Evolutionary conservation across 2,797 vertebrate genomes (phyloP).

Genomic region (Acomys russatus): DNA sequence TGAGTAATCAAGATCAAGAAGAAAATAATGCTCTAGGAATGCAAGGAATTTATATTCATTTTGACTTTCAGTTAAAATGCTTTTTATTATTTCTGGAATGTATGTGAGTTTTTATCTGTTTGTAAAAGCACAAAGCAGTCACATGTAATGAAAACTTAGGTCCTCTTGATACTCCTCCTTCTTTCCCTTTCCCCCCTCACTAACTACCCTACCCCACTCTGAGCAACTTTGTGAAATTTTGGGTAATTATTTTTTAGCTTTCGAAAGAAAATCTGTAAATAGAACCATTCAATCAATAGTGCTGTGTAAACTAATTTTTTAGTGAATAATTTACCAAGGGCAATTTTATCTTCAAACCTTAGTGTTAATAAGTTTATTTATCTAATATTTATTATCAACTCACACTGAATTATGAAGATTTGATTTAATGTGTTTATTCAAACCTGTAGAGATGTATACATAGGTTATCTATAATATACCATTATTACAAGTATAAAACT

Average conservation of each 20-base stretch:
- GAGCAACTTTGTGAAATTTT: not conserved
- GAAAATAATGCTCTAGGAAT: not conserved
- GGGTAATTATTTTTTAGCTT: not conserved
- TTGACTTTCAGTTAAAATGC: not conserved
- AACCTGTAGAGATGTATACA: not conserved
- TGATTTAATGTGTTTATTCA: not conserved
- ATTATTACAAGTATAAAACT: not conserved
- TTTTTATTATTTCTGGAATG: not conserved
- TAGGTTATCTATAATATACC: not conserved
- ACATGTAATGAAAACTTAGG: not conserved
- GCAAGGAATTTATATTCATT: not conserved
- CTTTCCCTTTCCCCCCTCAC: not conserved
- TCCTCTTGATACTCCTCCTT: not conserved
- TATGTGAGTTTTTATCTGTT: too few species aligned
- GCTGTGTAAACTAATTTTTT: not conserved
- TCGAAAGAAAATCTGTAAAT: not conserved
- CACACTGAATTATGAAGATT: not conserved
- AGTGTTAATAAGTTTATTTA: not conserved
- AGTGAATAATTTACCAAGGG: not conserved
- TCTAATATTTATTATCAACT: not conserved
- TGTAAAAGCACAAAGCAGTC: not conserved
- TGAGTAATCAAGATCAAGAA: not conserved
- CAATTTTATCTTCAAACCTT: not conserved
- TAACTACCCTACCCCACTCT: not conserved
- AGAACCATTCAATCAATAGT: not conserved